Conservation (phyloP, 2,797 vertebrate genomes). For the Chloroceryle amazona region DNA sequence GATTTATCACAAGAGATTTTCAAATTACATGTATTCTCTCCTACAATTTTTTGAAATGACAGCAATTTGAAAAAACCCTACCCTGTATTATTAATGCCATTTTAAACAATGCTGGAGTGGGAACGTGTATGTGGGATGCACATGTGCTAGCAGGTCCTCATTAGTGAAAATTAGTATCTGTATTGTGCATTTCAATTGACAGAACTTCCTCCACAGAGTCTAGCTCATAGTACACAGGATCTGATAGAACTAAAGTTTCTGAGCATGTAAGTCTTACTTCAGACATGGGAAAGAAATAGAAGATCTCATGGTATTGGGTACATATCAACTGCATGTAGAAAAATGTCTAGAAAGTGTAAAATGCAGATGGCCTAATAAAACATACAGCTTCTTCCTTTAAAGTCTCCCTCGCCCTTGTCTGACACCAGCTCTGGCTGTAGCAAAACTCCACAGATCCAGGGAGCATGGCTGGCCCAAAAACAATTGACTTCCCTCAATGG, state of each 20-base stretch:
- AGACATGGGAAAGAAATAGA: background rate
- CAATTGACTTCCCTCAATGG: background rate
- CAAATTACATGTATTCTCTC: conserved; percentile 41
- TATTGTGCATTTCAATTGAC: conserved; percentile 24
- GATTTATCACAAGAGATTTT: conserved; percentile 12
- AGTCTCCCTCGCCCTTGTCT: background rate
- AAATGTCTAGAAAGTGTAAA: background rate
- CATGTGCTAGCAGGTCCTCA: conserved; percentile 9
- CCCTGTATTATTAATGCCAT: background rate
- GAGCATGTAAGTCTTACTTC: background rate
- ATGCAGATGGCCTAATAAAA: background rate
- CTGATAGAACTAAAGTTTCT: background rate
- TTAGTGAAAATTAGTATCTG: conserved; percentile 58
- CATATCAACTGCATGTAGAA: fast-evolving
- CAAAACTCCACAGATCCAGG: background rate
- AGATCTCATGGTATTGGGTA: background rate
- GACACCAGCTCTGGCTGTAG: background rate
- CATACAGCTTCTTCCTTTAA: background rate
- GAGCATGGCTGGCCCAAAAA: background rate
- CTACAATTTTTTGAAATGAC: conserved; percentile 37
- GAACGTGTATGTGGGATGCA: background rate
- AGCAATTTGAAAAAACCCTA: background rate
- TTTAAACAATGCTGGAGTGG: background rate
- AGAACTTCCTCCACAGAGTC: conserved; percentile 23
- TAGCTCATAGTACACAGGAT: background rate